phyloP scores from a whole-genome alignment of 2,888 invertebrate species.

The Tridacna gigas region DNA sequence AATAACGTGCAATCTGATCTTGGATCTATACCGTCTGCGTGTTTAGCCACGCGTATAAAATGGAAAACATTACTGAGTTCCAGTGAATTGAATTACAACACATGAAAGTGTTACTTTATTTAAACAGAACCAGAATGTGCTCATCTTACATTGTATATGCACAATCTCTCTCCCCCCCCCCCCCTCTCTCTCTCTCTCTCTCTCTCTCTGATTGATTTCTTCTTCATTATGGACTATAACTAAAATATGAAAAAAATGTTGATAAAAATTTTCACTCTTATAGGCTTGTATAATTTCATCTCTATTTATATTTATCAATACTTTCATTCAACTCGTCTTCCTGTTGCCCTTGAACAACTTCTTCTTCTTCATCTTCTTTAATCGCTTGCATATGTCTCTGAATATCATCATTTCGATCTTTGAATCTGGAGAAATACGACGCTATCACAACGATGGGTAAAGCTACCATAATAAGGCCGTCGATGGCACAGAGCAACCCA shows the following conservation, averaged over 20 bases:
- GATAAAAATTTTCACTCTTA: too few species aligned
- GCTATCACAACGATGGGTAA: slow-evolving; percentile 84
- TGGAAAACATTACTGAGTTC: too few species aligned
- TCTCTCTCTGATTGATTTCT: background rate
- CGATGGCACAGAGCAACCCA: slow-evolving; percentile 82
- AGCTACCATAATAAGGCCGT: slow-evolving; percentile 82
- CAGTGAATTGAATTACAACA: too few species aligned
- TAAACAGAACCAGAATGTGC: too few species aligned
- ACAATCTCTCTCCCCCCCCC: background rate
- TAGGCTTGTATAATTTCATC: background rate
- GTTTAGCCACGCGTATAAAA: too few species aligned
- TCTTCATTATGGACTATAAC: background rate
- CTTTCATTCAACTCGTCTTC: background rate
- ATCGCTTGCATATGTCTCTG: slow-evolving; percentile 1
- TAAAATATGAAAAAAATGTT: background rate
- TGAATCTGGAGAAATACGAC: slow-evolving; percentile 79
- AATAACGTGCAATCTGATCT: too few species aligned
- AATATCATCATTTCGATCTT: slow-evolving; percentile 15
- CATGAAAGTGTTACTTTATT: too few species aligned
- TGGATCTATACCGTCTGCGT: too few species aligned
- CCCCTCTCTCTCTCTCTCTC: background rate
- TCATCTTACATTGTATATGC: too few species aligned
- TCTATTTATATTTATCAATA: background rate
- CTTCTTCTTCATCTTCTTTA: background rate
- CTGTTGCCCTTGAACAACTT: background rate